Percentiles rank a stretch among this genome's conserved stretches.
These are phyloP conservation scores for Corythornis cristatus DNA, from an alignment of 2,113 vertebrate species.

Conservation along the genomic window DNA sequence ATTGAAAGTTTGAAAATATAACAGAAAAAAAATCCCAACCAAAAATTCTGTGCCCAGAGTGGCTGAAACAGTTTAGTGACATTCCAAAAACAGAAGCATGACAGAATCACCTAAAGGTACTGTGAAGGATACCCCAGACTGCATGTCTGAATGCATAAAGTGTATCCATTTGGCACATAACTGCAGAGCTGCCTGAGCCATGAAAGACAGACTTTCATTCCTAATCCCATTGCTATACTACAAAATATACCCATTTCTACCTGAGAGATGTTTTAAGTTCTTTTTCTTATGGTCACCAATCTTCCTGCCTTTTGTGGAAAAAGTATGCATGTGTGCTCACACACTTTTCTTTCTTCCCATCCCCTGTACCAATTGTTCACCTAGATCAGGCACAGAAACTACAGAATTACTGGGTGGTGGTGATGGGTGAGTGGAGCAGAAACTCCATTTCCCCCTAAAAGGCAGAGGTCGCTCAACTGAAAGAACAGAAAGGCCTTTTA, in stretches of 20 bases:
- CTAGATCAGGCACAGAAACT: slow-evolving; percentile 6
- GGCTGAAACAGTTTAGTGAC: not conserved
- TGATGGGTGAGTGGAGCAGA: slow-evolving; percentile 66
- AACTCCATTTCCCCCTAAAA: slow-evolving; percentile 31
- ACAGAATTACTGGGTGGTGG: slow-evolving; percentile 47
- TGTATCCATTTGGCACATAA: not conserved
- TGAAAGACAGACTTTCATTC: not conserved
- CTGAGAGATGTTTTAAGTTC: not conserved
- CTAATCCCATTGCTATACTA: not conserved
- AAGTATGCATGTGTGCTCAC: accelerated
- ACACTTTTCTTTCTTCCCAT: not conserved
- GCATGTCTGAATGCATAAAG: not conserved
- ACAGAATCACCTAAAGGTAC: not conserved
- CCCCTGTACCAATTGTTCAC: slow-evolving; percentile 21
- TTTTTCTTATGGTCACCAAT: not conserved
- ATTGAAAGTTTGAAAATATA: not conserved
- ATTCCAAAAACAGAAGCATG: not conserved
- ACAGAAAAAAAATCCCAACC: not conserved
- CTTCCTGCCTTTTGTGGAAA: not conserved
- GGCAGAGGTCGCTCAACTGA: slow-evolving; percentile 4
- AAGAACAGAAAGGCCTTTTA: slow-evolving; percentile 58
- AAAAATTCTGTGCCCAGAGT: not conserved
- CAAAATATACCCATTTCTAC: not conserved
- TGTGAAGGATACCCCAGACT: not conserved
- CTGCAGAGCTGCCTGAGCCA: not conserved